Evolutionary conservation across 1,140 invertebrate species (phyloP), one percentile per base, ranked within the genome.

Genomic region (Popillia japonica): DNA sequence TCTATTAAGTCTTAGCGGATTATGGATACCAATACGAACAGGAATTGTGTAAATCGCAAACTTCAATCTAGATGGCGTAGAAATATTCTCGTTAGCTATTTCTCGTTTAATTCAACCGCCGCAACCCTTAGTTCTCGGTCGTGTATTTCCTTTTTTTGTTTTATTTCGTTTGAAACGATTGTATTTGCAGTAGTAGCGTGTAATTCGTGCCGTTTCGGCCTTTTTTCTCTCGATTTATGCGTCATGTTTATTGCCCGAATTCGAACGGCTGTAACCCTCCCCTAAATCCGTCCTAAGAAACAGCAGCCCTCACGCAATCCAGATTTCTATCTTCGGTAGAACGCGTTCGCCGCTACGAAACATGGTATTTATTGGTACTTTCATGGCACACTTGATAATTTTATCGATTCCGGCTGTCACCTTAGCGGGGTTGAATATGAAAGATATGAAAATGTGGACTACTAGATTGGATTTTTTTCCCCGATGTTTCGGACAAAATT

Each of bases 351-450:
- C 61, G 61, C 20, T 34, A 34, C 22, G 22, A 34, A 68, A 68
- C 61, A 68, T 22, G 22, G 61, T 68, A 68, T 68, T 68, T 68
- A 68, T 68, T 68, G 61, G 61, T 68, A 68, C 61, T 68, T 68
- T 68, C 27, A 68, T 34, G 20, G 61, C 61, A 68, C 61, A 68
- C 61, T 68, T 68, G 61, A 68, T 68, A 20, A 68, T 68, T 68
- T 68, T 68, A 68, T 68, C 61, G 61, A 68, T 68, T 68, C 61
- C 23, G 20, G 20, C 61, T 68, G 27, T 68, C 61, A 68, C 61
- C 61, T 68, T 68, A 34, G 61, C 61, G 27, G 22, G 22, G 22
- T 68, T 22, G 61, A 34, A 68, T n/a, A 68, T 68, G 61, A 20
- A 68, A 68, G 9, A 20, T 22, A 68, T 22, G 61, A 27, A 23